Base-by-base conservation (phyloP, 35 echinoderm and acorn worm genomes). In the Lytechinus pictus region DNA sequence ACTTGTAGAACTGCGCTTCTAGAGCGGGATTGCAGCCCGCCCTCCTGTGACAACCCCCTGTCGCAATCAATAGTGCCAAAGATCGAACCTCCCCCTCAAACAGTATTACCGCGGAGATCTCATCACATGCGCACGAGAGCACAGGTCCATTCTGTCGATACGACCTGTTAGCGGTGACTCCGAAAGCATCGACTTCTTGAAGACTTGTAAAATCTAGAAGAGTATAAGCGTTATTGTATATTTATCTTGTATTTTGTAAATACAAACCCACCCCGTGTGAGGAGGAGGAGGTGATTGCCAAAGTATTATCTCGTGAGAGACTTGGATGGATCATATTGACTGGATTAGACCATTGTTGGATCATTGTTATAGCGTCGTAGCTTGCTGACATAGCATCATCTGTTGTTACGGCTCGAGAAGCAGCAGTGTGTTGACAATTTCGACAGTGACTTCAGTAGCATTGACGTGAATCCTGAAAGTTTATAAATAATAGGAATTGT, bases 141-240 rank as follows among this genome's bases (percentile, higher is more conserved):
- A 8, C 96, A 99, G 93, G 97, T 99, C 4, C 98, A 99, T 54
- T 94, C 95, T n/a, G 96, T 99, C 87, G 98, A 99, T 79, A 99
- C 98, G 9, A 94, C 96, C 5, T 99, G 97, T 92, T 99, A 93
- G 55, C 92, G n/a, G 9, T 52, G 88, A 90, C 88, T 52, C 88
- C 33, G 33, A 44, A 29, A 4, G 88, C 28, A 90, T n/a, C 4
- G 44, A 27, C 27, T 28, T 9, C 19, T 9, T 16, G 9, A 9
- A 3, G 86, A 90, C 88, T 90, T 90, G 88, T 90, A 90, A 44
- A 44, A 90, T 52, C 52, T 90, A 52, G 88, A 54, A 90, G 88
- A 90, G 24, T 90, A 90, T 90, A 90, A 54, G 88, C 88, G 52
- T 90, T 90, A 90, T 90, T 90, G 88, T 90, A 90, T 90, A 90